phyloP scores from a whole-genome alignment of 2,797 vertebrate genomes.

The Telmatherina bonti region DNA sequence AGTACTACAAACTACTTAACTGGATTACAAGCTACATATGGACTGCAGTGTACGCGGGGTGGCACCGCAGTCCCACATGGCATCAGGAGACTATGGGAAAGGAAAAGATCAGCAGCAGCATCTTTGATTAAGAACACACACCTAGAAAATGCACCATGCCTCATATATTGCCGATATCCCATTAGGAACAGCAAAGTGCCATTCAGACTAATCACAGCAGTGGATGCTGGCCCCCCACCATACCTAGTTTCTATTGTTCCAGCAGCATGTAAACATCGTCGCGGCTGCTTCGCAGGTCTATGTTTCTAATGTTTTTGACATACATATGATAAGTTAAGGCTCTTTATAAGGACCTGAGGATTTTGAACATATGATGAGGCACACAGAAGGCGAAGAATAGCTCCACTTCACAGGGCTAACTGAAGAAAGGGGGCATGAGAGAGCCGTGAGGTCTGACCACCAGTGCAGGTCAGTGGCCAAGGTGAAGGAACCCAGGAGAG shows the following conservation, averaged over 20 bases:
- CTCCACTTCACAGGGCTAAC: constrained; percentile 78
- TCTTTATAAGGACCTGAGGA: constrained; percentile 89
- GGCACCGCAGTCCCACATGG: constrained; percentile 75
- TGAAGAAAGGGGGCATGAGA: constrained; percentile 67
- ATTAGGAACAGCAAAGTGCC: constrained; percentile 71
- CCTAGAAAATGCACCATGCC: constrained; percentile 75
- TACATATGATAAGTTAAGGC: constrained; percentile 87
- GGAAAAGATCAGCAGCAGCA: constrained; percentile 81
- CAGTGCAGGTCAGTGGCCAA: constrained; percentile 42
- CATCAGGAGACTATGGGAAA: constrained; percentile 77
- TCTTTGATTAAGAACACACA: constrained; percentile 75
- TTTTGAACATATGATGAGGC: constrained; percentile 87
- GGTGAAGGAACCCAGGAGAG: constrained; percentile 54
- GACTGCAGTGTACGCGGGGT: constrained; percentile 56
- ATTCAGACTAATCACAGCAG: constrained; percentile 61
- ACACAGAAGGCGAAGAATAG: constrained; percentile 87
- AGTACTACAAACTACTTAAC: constrained; percentile 80
- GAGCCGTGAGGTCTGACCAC: constrained; percentile 44
- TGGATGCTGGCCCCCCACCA: constrained; percentile 42
- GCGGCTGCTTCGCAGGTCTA: constrained; percentile 62
- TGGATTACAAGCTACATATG: constrained; percentile 81
- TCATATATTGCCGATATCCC: constrained; percentile 75
- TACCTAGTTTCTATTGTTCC: constrained; percentile 58
- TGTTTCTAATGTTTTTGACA: constrained; percentile 68
- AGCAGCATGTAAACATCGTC: constrained; percentile 73